Evolutionary conservation across 2,888 invertebrate genomes (phyloP).

Genomic region (Julus scanicus): DNA sequence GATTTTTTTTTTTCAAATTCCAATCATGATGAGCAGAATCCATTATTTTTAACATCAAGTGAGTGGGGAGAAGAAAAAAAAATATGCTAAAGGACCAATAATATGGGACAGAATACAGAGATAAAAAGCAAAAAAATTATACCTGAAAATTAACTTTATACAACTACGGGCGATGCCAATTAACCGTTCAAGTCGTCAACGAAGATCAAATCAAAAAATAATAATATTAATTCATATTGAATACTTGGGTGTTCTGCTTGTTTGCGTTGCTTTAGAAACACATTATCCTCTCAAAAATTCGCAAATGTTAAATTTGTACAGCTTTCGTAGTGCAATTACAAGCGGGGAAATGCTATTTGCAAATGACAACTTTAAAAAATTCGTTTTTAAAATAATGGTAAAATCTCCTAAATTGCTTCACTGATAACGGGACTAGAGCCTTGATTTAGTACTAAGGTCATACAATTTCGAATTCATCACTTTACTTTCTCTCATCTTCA

Average conservation of each 20-base stretch:
- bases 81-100: slow-evolving; percentile 10
- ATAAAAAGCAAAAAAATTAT: neutral
- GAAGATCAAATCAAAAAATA: slow-evolving; percentile 27
- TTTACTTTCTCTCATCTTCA: neutral
- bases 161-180: slow-evolving; percentile 14
- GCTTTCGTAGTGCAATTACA: neutral
- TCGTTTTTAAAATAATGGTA: neutral
- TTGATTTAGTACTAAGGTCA: neutral
- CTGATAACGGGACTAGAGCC: slow-evolving; percentile 28
- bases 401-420: neutral
- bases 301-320: neutral
- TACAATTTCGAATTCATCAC: neutral
- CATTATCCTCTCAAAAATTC: neutral
- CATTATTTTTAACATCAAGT: slow-evolving; percentile 4
- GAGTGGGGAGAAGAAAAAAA: slow-evolving; percentile 20
- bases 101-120: slow-evolving; percentile 30
- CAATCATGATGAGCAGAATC: neutral
- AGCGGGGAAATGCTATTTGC: neutral
- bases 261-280: slow-evolving; percentile 22
- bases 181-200: slow-evolving; percentile 42
- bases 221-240: slow-evolving; percentile 4
- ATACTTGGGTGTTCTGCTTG: slow-evolving; percentile 15
- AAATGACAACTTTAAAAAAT: neutral
- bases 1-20: slow-evolving; percentile 28
- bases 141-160: slow-evolving; percentile 42